phyloP scores from a whole-genome alignment of 2,797 vertebrate genomes.

The Alfaro cultratus region DNA sequence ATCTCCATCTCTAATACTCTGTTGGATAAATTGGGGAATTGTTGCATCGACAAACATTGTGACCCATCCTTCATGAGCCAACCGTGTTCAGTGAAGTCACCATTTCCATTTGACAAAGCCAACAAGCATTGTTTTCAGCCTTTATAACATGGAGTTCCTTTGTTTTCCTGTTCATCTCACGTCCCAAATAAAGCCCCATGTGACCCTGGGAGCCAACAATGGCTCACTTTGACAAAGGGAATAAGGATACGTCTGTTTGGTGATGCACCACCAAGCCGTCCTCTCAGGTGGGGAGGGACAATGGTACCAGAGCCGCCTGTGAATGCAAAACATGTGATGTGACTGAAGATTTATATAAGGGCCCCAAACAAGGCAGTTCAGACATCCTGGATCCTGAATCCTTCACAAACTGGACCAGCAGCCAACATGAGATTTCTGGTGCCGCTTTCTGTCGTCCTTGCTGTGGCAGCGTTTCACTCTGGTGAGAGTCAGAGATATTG shows the following conservation, averaged over 20 bases:
- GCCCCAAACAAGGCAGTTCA: conserved; percentile 29
- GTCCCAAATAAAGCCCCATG: conserved; percentile 65
- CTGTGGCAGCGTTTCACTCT: conserved; percentile 66
- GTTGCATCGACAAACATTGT: conserved; percentile 38
- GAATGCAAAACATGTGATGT: conserved; percentile 76
- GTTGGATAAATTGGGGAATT: conserved; percentile 33
- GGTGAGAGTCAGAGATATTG: conserved; percentile 63
- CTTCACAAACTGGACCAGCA: conserved; percentile 23
- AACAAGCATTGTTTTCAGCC: conserved; percentile 58
- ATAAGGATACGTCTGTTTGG: conserved; percentile 78
- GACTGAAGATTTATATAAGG: conserved; percentile 69
- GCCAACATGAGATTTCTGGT: conserved; percentile 71
- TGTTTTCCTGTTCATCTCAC: conserved; percentile 12
- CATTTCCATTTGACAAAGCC: conserved; percentile 44
- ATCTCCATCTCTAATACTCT: conserved; percentile 10
- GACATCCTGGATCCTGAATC: conserved; percentile 23
- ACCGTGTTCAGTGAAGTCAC: conserved; percentile 43
- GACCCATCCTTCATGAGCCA: conserved; percentile 33
- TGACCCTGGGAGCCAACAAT: conserved; percentile 74
- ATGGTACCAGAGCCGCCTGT: conserved; percentile 76
- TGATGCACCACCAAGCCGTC: conserved; percentile 72
- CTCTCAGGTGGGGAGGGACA: conserved; percentile 76
- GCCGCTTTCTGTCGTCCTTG: conserved; percentile 64
- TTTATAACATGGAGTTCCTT: conserved; percentile 30
- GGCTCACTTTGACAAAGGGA: conserved; percentile 67